Evolutionary conservation across 2,888 invertebrate genomes (phyloP), one percentile per base, ranked within the genome.

Genomic region (Caenorhabditis virilis): DNA sequence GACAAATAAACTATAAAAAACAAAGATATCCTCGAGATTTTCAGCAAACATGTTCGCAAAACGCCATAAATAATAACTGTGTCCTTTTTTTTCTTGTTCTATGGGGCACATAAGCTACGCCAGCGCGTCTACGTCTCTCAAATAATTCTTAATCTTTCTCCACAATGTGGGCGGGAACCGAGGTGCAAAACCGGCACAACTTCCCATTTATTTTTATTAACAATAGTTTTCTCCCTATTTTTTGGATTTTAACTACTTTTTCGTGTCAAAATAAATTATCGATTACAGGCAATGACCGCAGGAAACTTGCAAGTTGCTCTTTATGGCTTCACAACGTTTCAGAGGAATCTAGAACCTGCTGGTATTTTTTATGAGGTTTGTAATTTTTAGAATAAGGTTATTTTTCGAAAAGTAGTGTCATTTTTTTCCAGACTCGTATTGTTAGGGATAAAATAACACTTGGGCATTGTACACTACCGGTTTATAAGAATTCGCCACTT

Each of bases 351-450:
- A 45, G 80, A 80, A 59, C 59, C 58, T 30, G 79, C 79, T 30
- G 80, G 80, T 20, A 57, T 74, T 54, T 59, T 56, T 39, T 80
- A 78, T 58, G 80, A 79, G 53, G 65, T 65, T 20, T 48, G 66
- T 36, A 46, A 30, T 30, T 30, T 20, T 15, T n/a, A 39, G 13
- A 6, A n/a, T 3, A 7, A 16, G 1, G 15, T 16, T 22, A n/a
- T 27, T n/a, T 45, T 36, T 30, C n/a, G 33, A 48, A n/a, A n/a
- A n/a, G n/a, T n/a, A n/a, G n/a, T n/a, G n/a, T n/a, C n/a, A n/a
- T n/a, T n/a, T 30, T 16, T 23, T 33, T 53, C 22, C 42, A 62
- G 55, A 52, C 55, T 25, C 51, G 56, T 16, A 9, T 72, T 16
- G 64, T 78, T 35, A 64, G 72, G 22, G 78, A 80, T 46, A 64